Base-by-base conservation (phyloP, 2,113 vertebrate species). In the Prochilodus magdalenae region DNA sequence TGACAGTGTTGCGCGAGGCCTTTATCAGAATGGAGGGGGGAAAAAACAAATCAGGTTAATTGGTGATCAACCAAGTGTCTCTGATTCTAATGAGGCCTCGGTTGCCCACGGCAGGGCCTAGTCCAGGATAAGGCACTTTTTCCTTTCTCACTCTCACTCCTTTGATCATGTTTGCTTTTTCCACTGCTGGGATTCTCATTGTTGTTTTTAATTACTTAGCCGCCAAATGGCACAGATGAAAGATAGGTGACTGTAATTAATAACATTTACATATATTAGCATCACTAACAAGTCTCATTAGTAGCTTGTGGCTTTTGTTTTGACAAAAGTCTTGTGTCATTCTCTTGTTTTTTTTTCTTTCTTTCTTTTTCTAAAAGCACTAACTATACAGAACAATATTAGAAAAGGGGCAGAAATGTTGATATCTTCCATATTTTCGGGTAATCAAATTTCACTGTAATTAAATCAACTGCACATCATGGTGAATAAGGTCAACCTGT, bases 241-340 rank as follows among this genome's bases (percentile, higher is more conserved):
- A 96, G 96, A 98, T 98, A 98, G 96, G 97, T 97, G 96, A 97
- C 95, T 95, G 95, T 96, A 98, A 98, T 98, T 99, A 99, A 98
- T 99, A 96, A 95, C 93, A 98, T 99, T 97, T 98, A 96, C 97
- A 99, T 99, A 98, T 95, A 98, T 99, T 98, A 97, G 96, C 97
- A 98, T 98, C 94, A 88, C 95, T 97, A 97, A 98, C 96, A 94
- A 96, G 96, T 95, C 96, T 98, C 96, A 97, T 98, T 98, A 98
- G 94, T 90, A 94, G 95, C 94, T 88, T 87, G 90, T 92, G 94
- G 93, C 93, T 98, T 97, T 96, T 96, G 94, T 97, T 95, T 96
- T 93, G 92, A 94, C 88, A 94, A 89, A 91, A 86, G 88, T 95
- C 94, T 93, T 91, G 84, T 94, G 96, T 95, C 94, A 95, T 94